phyloP scores from a whole-genome alignment of 2,888 invertebrate species.

The Sinodicranocentrus sp. region DNA sequence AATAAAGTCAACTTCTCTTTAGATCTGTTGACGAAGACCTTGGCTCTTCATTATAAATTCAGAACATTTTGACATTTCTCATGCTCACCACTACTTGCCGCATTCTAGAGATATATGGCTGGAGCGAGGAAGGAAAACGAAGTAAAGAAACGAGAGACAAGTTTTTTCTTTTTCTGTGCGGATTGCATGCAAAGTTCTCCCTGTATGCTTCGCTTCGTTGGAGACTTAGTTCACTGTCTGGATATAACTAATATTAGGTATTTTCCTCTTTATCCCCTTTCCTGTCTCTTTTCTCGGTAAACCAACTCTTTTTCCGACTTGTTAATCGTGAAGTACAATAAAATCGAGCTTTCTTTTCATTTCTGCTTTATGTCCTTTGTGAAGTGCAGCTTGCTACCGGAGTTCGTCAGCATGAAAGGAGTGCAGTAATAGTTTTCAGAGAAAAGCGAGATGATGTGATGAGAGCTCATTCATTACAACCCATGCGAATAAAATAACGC shows the following conservation, averaged over 20 bases:
- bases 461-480: constrained; percentile 59
- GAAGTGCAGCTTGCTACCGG: background rate
- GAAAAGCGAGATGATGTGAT: constrained; percentile 42
- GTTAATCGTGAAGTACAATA: constrained; percentile 8
- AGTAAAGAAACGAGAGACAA: too few relatives aligned
- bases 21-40: constrained; percentile 16
- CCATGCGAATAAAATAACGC: constrained; percentile 52
- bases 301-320: constrained; percentile 31
- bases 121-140: too few relatives aligned
- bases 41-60: constrained; percentile 49
- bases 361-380: constrained; percentile 1
- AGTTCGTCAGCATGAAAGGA: background rate
- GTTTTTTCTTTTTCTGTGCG: too few relatives aligned
- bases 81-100: background rate
- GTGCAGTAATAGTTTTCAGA: constrained; percentile 7
- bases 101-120: too few relatives aligned
- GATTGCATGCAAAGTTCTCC: too few relatives aligned
- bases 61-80: constrained; percentile 43
- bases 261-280: background rate
- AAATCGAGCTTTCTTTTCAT: constrained; percentile 33
- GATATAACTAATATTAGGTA: too few relatives aligned
- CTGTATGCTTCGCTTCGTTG: background rate
- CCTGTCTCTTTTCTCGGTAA: background rate
- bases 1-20: too few relatives aligned
- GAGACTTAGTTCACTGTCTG: too few relatives aligned